Evolutionary conservation across 2,113 vertebrate species (phyloP).

Genomic region (Siphamia tubifer): DNA sequence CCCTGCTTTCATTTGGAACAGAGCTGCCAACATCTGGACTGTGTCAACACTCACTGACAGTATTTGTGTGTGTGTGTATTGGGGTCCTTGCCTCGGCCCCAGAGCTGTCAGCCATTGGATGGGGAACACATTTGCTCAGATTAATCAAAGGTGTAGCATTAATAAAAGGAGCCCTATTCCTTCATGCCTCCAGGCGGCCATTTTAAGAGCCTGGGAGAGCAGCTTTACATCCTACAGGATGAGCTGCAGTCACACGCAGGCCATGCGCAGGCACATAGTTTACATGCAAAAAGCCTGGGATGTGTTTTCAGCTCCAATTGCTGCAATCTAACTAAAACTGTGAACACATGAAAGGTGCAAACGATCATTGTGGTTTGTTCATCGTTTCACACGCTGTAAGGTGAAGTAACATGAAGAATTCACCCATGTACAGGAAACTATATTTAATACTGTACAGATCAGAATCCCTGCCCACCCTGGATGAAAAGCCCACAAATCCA

Average conservation of each 20-base stretch:
- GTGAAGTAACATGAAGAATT: not conserved
- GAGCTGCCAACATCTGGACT: constrained; percentile 85
- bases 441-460: constrained; percentile 2
- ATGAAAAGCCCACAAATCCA: constrained; percentile 29
- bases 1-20: constrained; percentile 81
- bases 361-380: not conserved
- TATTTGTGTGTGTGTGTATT: constrained; percentile 33
- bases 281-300: not conserved
- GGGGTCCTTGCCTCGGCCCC: constrained; percentile 52
- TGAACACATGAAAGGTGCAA: not conserved
- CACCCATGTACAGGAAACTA: not conserved
- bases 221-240: constrained; percentile 30
- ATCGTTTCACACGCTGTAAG: not conserved
- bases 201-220: constrained; percentile 58
- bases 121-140: constrained; percentile 80
- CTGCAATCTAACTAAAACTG: not conserved
- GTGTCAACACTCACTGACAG: constrained; percentile 78
- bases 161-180: constrained; percentile 68
- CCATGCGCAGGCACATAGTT: not conserved
- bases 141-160: constrained; percentile 80
- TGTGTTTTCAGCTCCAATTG: not conserved
- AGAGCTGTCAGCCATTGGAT: constrained; percentile 74
- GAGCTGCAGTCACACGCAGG: constrained; percentile 15
- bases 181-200: constrained; percentile 47
- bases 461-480: constrained; percentile 15